Evolutionary conservation across 2,113 vertebrate species (phyloP).

Genomic region (Aix galericulata): DNA sequence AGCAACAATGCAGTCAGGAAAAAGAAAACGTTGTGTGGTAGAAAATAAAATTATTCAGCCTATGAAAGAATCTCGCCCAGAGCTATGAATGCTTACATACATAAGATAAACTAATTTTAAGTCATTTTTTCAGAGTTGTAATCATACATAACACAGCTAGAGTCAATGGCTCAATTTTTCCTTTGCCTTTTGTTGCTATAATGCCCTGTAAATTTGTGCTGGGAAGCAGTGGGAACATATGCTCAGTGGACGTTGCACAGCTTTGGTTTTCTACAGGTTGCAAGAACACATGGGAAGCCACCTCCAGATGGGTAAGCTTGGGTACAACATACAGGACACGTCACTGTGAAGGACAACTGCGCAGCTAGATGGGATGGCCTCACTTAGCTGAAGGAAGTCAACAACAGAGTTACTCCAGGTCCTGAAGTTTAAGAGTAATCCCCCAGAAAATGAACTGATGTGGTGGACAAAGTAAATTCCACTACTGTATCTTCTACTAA

Average conservation of each 20-base stretch:
- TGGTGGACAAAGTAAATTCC: neutral
- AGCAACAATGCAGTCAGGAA: neutral
- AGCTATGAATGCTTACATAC: neutral
- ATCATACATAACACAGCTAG: neutral
- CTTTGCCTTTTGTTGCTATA: neutral
- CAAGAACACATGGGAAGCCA: neutral
- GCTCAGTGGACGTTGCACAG: neutral
- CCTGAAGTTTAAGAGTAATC: neutral
- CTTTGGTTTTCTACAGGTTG: neutral
- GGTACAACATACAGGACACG: neutral
- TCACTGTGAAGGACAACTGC: neutral
- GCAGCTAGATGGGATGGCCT: neutral
- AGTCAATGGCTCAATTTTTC: neutral
- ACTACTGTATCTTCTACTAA: neutral
- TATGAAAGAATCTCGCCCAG: neutral
- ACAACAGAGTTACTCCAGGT: neutral
- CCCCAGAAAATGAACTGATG: neutral
- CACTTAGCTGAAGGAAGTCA: neutral
- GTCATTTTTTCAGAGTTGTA: too few relatives aligned
- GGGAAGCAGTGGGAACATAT: neutral
- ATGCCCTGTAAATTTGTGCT: neutral
- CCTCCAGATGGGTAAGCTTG: neutral
- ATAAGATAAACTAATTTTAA: neutral
- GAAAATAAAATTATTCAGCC: neutral
- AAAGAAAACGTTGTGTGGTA: neutral